Base-by-base conservation (phyloP, 2,888 invertebrate genomes). In the Cryptocephalus moraei region DNA sequence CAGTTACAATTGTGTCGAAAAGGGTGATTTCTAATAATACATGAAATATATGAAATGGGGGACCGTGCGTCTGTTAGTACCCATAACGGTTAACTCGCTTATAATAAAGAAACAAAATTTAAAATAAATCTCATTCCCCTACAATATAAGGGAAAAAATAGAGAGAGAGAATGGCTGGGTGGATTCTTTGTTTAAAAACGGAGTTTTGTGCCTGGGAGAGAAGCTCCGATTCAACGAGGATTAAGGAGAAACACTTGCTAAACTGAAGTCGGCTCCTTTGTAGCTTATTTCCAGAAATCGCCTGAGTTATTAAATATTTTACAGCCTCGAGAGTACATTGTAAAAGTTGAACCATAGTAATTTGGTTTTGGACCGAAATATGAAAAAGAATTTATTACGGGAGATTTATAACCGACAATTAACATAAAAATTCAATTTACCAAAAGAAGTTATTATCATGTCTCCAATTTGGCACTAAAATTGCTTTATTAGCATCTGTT, bases 21-120 rank as follows among this genome's bases (percentile, higher is more conserved):
- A 55, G 55, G 55, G 55, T 53, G 55, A 50, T 55, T 50, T 53
- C 48, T 49, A 51, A 52, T 36, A 36, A 36, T 52, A 55, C 43
- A 51, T 47, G 50, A 52, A 52, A 52, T 51, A 54, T 51, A 38
- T 46, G 49, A 46, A 47, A 45, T 46, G 52, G 50, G 55, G 53
- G 47, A 48, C 40, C 49, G 47, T 52, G 50, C 42, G 50, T 45
- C 43, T 38, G 41, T 14, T 40, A 45, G 42, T 43, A 46, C 43
- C 45, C 32, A 41, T 44, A 41, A 45, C 40, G 42, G 45, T 48
- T 42, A 45, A 22, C 22, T 22, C 22, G 36, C 36, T 36, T 36
- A n/a, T 36, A 50, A 44, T 47, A 43, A 51, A 48, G 44, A 48
- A 49, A 51, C 46, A 49, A 51, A 45, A 8, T 49, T 47, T 48